Evolutionary conservation across 2,888 invertebrate genomes (phyloP).

Genomic region (Poecilus cupreus): DNA sequence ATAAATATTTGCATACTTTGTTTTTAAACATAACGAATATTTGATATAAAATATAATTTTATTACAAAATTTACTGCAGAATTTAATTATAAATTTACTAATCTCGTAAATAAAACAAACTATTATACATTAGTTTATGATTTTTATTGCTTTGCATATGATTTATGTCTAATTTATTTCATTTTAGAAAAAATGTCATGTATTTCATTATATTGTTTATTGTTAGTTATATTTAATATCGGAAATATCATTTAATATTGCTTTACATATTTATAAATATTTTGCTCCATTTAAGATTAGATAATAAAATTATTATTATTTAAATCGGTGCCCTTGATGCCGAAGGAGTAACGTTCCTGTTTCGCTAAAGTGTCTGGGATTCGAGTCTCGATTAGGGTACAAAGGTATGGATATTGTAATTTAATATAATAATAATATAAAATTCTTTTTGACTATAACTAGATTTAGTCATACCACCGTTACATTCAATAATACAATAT

Average conservation of each 20-base stretch:
- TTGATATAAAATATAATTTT: not conserved
- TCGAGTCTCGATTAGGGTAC: no score
- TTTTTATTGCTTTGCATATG: not conserved
- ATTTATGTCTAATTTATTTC: not conserved
- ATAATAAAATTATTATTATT: no score
- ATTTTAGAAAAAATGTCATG: not conserved
- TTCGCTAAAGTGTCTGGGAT: no score
- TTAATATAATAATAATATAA: no score
- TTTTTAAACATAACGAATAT: not conserved
- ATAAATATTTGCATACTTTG: constrained; percentile 6
- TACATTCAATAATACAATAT: no score
- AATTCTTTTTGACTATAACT: no score
- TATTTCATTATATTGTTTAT: not conserved
- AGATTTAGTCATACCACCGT: no score
- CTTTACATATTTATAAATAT: not conserved
- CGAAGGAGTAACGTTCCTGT: no score
- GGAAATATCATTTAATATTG: not conserved
- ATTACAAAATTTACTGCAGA: not conserved
- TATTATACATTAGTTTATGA: not conserved
- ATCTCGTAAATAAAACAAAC: not conserved
- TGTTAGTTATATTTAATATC: not conserved
- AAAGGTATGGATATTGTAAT: no score
- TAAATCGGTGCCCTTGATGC: no score
- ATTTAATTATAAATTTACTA: not conserved
- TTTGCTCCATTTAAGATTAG: no score